Evolutionary conservation across 2,888 invertebrate genomes (phyloP).

Genomic region (Parapristionchus giblindavisi): DNA sequence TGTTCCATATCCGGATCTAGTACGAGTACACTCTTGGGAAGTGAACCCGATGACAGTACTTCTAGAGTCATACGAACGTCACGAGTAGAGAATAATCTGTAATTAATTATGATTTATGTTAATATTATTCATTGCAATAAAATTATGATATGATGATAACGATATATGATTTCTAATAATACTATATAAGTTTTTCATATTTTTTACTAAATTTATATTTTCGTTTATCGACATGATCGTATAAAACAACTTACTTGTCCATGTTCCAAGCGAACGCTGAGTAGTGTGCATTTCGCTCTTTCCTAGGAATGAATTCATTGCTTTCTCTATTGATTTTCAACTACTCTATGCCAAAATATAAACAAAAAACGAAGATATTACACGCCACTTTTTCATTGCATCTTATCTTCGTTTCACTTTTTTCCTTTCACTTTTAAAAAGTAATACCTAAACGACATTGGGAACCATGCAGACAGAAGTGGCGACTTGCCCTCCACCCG

Average conservation of each 20-base stretch:
- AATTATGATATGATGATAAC: no score
- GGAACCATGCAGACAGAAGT: slow-evolving; percentile 15
- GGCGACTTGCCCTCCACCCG: slow-evolving; percentile 7
- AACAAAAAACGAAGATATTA: no score
- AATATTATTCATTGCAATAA: no score
- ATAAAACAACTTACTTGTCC: slow-evolving; percentile 19
- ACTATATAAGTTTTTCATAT: no score
- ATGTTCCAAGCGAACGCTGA: slow-evolving; percentile 20
- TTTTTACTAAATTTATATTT: no score
- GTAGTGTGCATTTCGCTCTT: slow-evolving; percentile 9
- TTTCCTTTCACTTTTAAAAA: not conserved
- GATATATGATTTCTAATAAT: no score
- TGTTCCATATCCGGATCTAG: slow-evolving; percentile 3
- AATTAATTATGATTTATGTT: not conserved
- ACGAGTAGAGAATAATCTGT: slow-evolving; percentile 14
- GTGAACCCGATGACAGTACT: not conserved
- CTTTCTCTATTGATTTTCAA: not conserved
- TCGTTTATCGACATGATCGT: no score
- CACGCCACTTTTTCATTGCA: no score
- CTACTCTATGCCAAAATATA: no score
- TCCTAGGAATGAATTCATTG: not conserved
- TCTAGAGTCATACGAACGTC: slow-evolving; percentile 11
- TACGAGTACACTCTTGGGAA: not conserved
- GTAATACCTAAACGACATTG: not conserved
- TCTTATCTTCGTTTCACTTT: not conserved